These are phyloP conservation scores for Ochropleura plecta DNA, from an alignment of 2,888 invertebrate genomes.

Conservation along the genomic window DNA sequence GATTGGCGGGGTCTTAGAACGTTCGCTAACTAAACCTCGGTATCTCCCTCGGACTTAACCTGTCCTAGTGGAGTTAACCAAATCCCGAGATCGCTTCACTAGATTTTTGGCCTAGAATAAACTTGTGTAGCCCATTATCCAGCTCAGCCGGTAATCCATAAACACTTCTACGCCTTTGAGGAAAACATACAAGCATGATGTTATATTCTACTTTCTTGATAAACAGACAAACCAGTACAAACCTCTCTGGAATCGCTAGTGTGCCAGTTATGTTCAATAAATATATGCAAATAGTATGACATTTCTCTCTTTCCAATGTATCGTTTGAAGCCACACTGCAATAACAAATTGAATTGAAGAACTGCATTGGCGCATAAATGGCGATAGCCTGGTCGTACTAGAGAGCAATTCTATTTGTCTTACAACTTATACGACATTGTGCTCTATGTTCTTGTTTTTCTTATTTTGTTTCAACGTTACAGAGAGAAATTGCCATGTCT, in stretches of 20 bases:
- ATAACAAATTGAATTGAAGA: slow-evolving; percentile 62
- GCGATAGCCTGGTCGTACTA: slow-evolving; percentile 45
- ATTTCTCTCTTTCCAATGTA: slow-evolving; percentile 33
- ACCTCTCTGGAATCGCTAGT: background rate
- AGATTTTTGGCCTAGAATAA: too few relatives aligned
- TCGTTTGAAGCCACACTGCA: slow-evolving; percentile 43
- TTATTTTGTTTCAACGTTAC: slow-evolving; percentile 44
- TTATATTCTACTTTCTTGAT: background rate
- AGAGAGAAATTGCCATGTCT: slow-evolving; percentile 46
- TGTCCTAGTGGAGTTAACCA: too few relatives aligned
- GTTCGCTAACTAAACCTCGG: too few relatives aligned
- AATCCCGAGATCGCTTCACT: too few relatives aligned
- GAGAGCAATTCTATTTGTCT: slow-evolving; percentile 56
- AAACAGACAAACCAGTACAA: background rate
- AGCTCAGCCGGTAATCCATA: too few relatives aligned
- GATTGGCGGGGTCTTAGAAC: too few relatives aligned
- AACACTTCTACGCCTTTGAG: background rate
- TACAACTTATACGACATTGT: slow-evolving; percentile 52
- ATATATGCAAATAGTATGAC: slow-evolving; percentile 29
- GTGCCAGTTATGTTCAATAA: slow-evolving; percentile 3
- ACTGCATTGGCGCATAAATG: slow-evolving; percentile 59
- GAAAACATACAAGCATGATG: background rate
- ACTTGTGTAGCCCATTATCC: too few relatives aligned
- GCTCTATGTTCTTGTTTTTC: slow-evolving; percentile 27
- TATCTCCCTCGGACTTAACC: too few relatives aligned